Evolutionary conservation across 2,888 invertebrate species (phyloP).

Genomic region (Thymelicus lineola): DNA sequence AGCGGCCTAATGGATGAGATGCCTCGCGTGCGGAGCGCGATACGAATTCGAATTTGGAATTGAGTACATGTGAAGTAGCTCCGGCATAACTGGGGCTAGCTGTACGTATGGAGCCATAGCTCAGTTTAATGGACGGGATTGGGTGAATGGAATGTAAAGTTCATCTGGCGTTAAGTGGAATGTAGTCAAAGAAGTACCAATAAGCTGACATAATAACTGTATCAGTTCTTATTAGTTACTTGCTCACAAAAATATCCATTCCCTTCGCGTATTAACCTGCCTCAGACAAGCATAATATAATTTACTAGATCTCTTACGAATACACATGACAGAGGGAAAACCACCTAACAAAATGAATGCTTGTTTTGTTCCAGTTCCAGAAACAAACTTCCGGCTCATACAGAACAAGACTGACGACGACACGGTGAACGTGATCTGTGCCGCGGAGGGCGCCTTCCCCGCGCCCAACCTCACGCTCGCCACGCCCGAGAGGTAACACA

Average conservation of each 20-base stretch:
- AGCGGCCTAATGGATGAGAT: conserved; percentile 11
- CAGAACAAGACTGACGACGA: conserved; percentile 83
- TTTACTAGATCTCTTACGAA: no score
- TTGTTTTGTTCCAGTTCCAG: conserved; percentile 71
- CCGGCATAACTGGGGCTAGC: background rate
- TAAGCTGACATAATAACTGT: no score
- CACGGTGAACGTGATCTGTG: conserved; percentile 83
- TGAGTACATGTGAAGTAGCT: background rate
- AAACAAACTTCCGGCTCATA: conserved; percentile 80
- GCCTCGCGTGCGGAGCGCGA: conserved; percentile 17
- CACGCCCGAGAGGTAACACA: conserved; percentile 75
- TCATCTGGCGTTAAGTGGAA: no score
- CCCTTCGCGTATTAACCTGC: no score
- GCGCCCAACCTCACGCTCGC: conserved; percentile 82
- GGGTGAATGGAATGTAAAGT: no score
- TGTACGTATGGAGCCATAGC: background rate
- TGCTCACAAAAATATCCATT: no score
- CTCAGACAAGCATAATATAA: no score
- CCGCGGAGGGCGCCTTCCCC: conserved; percentile 83
- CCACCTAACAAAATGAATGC: background rate
- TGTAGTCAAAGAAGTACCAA: no score
- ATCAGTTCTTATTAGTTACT: no score
- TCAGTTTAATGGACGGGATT: no score
- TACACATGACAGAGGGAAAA: no score
- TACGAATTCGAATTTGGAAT: conserved; percentile 15